Evolutionary conservation across 2,113 vertebrate species (phyloP), one percentile per base, ranked within the genome.

Genomic region (Pyxicephalus adspersus): DNA sequence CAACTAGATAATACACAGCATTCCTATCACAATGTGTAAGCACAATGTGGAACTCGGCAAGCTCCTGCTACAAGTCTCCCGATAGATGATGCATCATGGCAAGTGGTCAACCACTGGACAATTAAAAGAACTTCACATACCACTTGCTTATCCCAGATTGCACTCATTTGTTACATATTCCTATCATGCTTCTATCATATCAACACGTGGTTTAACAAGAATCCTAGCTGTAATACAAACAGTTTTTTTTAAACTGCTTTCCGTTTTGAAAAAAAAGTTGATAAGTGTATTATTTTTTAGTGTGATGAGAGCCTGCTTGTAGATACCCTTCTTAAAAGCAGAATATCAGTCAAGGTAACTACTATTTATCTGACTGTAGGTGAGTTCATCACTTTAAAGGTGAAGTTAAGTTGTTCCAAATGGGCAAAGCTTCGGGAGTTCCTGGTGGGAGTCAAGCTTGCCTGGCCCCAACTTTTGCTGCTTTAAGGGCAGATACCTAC

Each of bases 1-100:
- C 79, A 81, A 81, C 79, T 64, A 57, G 70, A 72, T 74, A 74
- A 81, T 74, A 64, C 79, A 74, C 70, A 74, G 79, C 68, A 81
- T 81, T 81, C 79, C 79, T 74, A 74, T 55, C 19, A 54, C 29
- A 45, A 74, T 81, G 25, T 81, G 79, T 81, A 81, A 81, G 79
- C 58, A 65, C 38, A 45, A 9, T 15, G 34, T 29, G 22, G 61
- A 74, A 65, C 70, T 38, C 58, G 19, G 70, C 23, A 61, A 31
- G 65, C 68, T 64, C 45, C 61, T 23, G n/a, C 58, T 31, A 65
- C 63, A 74, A 51, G 61, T 50, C 52, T 81, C 70, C 70, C 61
- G 74, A 52, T 65, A 74, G 70, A 81, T 81, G 71, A 81, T 73
- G 34, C 28, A 81, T 51, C 50, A 74, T 74, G 61, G 72, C 61